A percentile compares a stretch with the other conserved stretches of the same genome.
phyloP scores from a whole-genome alignment of 2,888 invertebrate species.

The Athrips mouffetella region DNA sequence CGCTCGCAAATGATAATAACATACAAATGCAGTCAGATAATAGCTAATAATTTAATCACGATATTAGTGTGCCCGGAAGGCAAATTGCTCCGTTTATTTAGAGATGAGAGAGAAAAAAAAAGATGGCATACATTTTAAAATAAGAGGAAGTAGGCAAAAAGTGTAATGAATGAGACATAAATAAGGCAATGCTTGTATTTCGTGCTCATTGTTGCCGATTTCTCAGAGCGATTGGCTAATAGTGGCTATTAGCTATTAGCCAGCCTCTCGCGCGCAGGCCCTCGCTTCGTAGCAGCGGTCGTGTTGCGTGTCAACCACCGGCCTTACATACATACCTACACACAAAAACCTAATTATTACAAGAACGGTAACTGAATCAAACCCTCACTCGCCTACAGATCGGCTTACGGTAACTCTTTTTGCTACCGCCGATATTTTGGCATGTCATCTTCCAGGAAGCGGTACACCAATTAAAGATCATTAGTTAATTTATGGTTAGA shows the following conservation, averaged over 20 bases:
- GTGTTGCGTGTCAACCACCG: slow-evolving; percentile 61
- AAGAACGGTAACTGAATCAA: slow-evolving; percentile 71
- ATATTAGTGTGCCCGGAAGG: slow-evolving; percentile 52
- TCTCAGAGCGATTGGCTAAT: slow-evolving; percentile 71
- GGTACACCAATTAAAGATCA: slow-evolving; percentile 17
- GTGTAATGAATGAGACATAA: slow-evolving; percentile 64
- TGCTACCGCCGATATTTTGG: slow-evolving; percentile 44
- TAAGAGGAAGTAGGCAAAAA: slow-evolving; percentile 60
- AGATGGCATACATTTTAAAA: slow-evolving; percentile 64
- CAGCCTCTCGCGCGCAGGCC: background rate
- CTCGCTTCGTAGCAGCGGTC: slow-evolving; percentile 31
- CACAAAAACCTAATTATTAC: slow-evolving; percentile 67
- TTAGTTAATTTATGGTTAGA: slow-evolving; percentile 16
- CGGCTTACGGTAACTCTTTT: slow-evolving; percentile 29
- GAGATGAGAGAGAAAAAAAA: slow-evolving; percentile 43
- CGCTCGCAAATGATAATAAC: slow-evolving; percentile 56
- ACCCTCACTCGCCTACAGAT: slow-evolving; percentile 34
- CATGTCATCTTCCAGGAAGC: slow-evolving; percentile 17
- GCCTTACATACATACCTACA: slow-evolving; percentile 42
- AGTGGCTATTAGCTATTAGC: slow-evolving; percentile 64
- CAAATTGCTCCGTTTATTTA: slow-evolving; percentile 57
- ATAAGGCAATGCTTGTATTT: slow-evolving; percentile 63
- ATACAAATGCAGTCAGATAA: slow-evolving; percentile 50
- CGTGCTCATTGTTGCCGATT: slow-evolving; percentile 73
- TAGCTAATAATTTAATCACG: slow-evolving; percentile 55